Evolutionary conservation across 2,113 vertebrate genomes (phyloP).

Genomic region (Pantherophis guttatus): DNA sequence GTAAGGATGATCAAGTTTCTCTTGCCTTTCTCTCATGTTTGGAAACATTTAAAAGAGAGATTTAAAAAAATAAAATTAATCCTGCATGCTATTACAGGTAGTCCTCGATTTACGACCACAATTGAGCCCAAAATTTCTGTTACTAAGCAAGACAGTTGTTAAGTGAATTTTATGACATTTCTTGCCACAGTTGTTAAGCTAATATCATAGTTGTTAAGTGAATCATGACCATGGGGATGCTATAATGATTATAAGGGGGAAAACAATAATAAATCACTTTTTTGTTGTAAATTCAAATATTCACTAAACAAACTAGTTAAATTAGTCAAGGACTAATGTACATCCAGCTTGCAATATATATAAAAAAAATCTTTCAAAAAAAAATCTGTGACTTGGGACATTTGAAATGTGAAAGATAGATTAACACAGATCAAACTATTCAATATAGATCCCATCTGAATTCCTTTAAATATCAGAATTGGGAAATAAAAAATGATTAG

Average conservation of each 20-base stretch:
- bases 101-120: not conserved
- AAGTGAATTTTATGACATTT: not conserved
- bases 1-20: conserved; percentile 71
- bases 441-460: not conserved
- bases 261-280: no score
- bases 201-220: no score
- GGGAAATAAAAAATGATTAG: not conserved
- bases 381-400: not conserved
- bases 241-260: no score
- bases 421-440: not conserved
- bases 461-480: not conserved
- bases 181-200: not conserved
- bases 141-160: not conserved
- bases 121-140: not conserved
- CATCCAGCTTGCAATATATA: not conserved
- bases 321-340: no score
- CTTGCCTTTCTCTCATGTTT: not conserved
- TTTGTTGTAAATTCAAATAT: no score
- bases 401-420: not conserved
- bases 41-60: not conserved
- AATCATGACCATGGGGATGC: no score
- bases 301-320: no score
- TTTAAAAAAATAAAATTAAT: not conserved
- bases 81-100: not conserved
- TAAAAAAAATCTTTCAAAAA: no score